These are phyloP conservation scores for Caenorhabditis brenneri DNA, from an alignment of 1,140 invertebrate species.

Conservation along the genomic window DNA sequence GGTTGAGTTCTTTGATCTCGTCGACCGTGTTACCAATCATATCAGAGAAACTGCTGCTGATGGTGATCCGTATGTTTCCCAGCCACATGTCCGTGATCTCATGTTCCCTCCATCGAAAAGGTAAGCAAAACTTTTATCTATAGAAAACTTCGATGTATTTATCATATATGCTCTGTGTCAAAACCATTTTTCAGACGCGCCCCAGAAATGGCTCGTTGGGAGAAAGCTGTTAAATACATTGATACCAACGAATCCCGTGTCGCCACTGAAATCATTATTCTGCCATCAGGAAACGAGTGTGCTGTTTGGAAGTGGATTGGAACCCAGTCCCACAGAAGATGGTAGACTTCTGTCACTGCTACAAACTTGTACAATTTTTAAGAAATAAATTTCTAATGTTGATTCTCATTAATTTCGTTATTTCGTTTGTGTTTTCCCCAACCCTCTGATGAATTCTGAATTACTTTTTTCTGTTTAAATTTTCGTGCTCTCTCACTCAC, in stretches of 20 bases:
- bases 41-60: not conserved
- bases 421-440: not conserved
- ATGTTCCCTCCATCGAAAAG: constrained; percentile 59
- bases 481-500: not conserved
- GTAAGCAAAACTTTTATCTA: not conserved
- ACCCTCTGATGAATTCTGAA: not conserved
- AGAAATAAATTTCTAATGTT: not conserved
- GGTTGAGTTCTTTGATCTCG: constrained; percentile 47
- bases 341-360: not conserved
- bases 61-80: constrained; percentile 57
- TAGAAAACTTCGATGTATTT: not conserved
- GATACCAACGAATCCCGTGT: constrained; percentile 64
- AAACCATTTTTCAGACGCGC: constrained; percentile 36
- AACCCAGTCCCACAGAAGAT: constrained; percentile 6
- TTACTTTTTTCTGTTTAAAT: not conserved
- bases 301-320: constrained; percentile 66
- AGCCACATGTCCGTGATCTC: constrained; percentile 62
- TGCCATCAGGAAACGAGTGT: constrained; percentile 61
- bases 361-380: not conserved
- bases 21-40: constrained; percentile 60
- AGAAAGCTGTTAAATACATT: constrained; percentile 59
- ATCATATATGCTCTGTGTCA: not conserved
- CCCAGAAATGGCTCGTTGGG: constrained; percentile 58
- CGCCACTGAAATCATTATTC: constrained; percentile 61
- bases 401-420: no score